Evolutionary conservation across 1,140 invertebrate species (phyloP).

Genomic region (Lordiphosa stackelbergi): DNA sequence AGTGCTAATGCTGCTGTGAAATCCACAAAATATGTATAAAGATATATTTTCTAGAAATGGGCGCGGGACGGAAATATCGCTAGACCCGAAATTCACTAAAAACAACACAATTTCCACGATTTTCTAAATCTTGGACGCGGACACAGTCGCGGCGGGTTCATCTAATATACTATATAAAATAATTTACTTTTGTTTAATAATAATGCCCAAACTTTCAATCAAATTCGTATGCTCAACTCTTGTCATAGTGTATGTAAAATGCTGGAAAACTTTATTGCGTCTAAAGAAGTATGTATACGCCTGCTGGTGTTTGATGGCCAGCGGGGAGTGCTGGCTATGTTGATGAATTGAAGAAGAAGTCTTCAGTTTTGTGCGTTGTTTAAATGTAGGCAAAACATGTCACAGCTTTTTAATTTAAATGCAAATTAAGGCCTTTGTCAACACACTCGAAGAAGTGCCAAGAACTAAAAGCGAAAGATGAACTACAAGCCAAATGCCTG

Average conservation of each 20-base stretch:
- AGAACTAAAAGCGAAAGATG: conserved; percentile 21
- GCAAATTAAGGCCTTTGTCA: conserved; percentile 77
- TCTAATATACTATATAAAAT: no score
- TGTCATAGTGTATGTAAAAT: conserved; percentile 9
- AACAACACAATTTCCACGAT: no score
- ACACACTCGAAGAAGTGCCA: conserved; percentile 36
- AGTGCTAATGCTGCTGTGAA: no score
- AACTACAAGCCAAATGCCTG: conserved; percentile 19
- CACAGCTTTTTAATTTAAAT: conserved; percentile 77
- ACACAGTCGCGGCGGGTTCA: no score
- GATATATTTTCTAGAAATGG: no score
- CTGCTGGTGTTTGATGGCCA: conserved; percentile 27
- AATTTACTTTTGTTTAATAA: no score
- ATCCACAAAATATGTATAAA: no score
- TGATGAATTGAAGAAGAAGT: conserved; percentile 4
- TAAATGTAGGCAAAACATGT: conserved; percentile 74
- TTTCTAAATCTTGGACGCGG: no score
- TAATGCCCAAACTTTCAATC: no score
- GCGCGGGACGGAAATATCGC: no score
- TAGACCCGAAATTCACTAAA: no score
- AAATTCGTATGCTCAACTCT: no score
- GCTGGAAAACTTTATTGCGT: conserved; percentile 31
- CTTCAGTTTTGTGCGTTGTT: conserved; percentile 44
- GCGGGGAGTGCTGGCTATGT: conserved; percentile 17
- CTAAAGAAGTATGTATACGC: conserved; percentile 10